phyloP scores from a whole-genome alignment of 1,140 invertebrate genomes.

The Ladona fulva region DNA sequence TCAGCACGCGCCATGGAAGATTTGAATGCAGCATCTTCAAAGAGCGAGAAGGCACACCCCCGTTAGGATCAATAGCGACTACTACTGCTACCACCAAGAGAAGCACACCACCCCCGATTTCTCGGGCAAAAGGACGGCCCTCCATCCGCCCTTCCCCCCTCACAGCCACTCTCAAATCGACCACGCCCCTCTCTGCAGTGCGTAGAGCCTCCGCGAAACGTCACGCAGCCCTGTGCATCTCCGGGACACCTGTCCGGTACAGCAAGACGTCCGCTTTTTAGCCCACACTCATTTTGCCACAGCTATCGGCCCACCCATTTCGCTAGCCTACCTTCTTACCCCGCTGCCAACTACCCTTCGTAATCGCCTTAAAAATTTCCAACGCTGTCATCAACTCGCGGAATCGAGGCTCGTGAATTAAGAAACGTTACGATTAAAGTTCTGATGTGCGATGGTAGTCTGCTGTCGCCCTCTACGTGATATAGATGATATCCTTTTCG shows the following conservation, averaged over 20 bases:
- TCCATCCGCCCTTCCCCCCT: background rate
- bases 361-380: no score
- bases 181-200: conserved; percentile 4
- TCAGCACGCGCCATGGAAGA: background rate
- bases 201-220: background rate
- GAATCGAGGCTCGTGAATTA: no score
- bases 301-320: background rate
- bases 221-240: background rate
- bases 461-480: no score
- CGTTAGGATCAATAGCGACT: conserved; percentile 1
- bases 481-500: no score
- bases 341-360: no score
- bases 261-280: background rate
- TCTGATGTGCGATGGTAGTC: no score
- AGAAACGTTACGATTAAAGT: no score
- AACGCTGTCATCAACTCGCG: no score
- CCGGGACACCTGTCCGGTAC: background rate
- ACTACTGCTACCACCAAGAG: conserved; percentile 8
- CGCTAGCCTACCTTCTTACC: background rate
- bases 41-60: background rate
- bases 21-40: conserved; percentile 4
- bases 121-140: background rate
- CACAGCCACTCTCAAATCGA: background rate
- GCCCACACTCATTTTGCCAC: background rate
- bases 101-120: background rate